Evolutionary conservation across 2,888 invertebrate genomes (phyloP).

Genomic region (Chrysodeixis includens): DNA sequence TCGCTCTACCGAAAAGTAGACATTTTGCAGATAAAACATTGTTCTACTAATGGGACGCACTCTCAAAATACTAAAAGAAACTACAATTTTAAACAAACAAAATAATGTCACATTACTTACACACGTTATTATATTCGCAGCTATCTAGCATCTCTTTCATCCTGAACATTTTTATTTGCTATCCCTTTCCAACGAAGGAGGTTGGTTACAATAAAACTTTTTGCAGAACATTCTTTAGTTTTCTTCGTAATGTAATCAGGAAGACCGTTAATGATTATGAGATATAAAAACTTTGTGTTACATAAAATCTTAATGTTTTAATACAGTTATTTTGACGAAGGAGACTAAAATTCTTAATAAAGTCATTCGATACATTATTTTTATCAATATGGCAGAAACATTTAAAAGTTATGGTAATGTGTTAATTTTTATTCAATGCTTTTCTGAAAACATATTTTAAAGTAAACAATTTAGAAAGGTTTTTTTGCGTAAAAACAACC

Average conservation of each 20-base stretch:
- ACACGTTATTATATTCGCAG: neutral
- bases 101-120: conserved; percentile 5
- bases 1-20: too few relatives aligned
- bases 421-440: too few relatives aligned
- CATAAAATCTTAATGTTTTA: neutral
- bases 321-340: too few relatives aligned
- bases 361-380: too few relatives aligned
- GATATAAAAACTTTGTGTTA: conserved; percentile 26
- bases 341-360: too few relatives aligned
- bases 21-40: too few relatives aligned
- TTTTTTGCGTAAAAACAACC: too few relatives aligned
- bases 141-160: conserved; percentile 30
- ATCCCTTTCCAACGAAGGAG: conserved; percentile 42
- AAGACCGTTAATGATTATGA: conserved; percentile 39
- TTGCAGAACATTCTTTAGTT: conserved; percentile 60
- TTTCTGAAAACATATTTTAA: neutral
- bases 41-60: too few relatives aligned
- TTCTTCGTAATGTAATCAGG: conserved; percentile 53
- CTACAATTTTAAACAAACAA: conserved; percentile 1
- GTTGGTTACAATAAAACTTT: conserved; percentile 60
- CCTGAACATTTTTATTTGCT: conserved; percentile 28
- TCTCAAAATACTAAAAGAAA: neutral
- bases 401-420: too few relatives aligned
- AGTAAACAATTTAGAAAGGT: neutral
- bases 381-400: too few relatives aligned